Conservation (phyloP, 2,113 vertebrate species). For the Sterna hirundo region DNA sequence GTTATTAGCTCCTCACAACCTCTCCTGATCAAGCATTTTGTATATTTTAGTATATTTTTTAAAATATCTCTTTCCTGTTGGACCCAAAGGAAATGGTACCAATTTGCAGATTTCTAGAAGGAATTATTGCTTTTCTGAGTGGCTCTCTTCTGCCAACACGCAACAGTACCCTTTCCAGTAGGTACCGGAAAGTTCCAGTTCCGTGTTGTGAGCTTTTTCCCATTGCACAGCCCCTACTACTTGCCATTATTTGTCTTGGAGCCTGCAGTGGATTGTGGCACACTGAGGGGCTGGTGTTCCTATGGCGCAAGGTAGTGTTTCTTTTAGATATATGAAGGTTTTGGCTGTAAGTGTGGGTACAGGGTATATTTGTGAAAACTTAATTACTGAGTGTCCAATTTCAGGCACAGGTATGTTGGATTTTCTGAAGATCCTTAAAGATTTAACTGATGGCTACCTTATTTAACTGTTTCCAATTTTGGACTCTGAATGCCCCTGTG, state of each 20-base stretch:
- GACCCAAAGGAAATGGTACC: background rate
- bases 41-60: background rate
- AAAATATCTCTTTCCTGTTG: fast-evolving
- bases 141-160: background rate
- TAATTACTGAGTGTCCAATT: background rate
- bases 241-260: background rate
- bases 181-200: background rate
- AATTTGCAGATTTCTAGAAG: background rate
- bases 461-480: background rate
- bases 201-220: background rate
- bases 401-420: background rate
- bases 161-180: background rate
- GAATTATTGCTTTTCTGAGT: background rate
- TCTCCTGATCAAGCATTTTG: background rate
- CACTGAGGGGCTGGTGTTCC: background rate
- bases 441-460: background rate
- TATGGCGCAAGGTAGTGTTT: background rate
- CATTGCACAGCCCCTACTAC: background rate
- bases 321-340: background rate
- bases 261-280: background rate
- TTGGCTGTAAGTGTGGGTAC: background rate
- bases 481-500: background rate
- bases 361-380: background rate
- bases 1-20: background rate
- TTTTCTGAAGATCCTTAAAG: background rate